These are phyloP conservation scores for Rambutsinella grinnellia DNA, from an alignment of 2,888 invertebrate genomes.

Conservation along the genomic window DNA sequence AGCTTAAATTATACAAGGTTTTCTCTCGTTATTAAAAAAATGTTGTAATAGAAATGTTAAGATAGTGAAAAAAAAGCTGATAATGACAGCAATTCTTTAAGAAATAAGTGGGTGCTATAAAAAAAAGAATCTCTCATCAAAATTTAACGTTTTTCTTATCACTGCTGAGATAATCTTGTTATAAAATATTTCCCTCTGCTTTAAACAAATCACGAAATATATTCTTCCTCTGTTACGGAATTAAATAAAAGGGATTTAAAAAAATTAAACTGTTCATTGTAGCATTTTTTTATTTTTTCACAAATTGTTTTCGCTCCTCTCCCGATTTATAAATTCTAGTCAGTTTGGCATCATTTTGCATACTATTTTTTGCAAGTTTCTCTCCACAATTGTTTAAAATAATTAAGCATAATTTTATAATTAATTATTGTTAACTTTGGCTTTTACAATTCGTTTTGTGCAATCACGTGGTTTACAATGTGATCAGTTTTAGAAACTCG, in stretches of 20 bases:
- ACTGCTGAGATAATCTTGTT: not conserved
- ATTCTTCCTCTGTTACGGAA: not conserved
- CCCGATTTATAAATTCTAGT: not conserved
- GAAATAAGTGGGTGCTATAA: too few relatives aligned
- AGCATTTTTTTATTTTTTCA: not conserved
- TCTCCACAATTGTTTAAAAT: not conserved
- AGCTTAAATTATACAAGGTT: too few relatives aligned
- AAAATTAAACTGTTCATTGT: not conserved
- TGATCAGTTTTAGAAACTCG: too few relatives aligned
- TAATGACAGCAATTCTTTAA: too few relatives aligned
- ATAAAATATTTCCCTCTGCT: not conserved
- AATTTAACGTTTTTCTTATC: not conserved
- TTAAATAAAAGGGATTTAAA: constrained; percentile 14
- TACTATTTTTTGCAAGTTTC: not conserved
- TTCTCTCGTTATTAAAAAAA: too few relatives aligned
- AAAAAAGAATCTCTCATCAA: too few relatives aligned
- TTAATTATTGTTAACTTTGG: too few relatives aligned
- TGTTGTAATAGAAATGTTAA: too few relatives aligned
- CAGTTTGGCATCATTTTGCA: not conserved
- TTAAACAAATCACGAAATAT: not conserved
- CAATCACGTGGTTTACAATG: too few relatives aligned
- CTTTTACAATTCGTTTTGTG: too few relatives aligned
- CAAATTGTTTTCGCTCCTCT: not conserved
- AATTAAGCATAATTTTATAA: too few relatives aligned
- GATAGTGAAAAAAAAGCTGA: too few relatives aligned